Evolutionary conservation across 2,113 vertebrate species (phyloP).

Genomic region (Cavia porcellus): DNA sequence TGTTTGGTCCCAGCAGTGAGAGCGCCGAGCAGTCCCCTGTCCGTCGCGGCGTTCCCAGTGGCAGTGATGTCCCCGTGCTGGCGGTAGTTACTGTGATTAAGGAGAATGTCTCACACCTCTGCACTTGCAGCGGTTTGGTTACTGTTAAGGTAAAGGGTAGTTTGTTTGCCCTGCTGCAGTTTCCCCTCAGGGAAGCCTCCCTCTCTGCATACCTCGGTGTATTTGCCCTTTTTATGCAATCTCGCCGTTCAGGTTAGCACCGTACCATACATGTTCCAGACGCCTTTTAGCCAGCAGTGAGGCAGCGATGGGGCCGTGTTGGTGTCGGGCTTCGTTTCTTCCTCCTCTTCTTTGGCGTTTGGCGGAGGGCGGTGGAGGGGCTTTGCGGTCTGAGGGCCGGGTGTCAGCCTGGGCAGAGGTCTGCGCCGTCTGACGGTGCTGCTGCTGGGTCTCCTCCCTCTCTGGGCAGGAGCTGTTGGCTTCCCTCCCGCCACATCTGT

Average conservation of each 20-base stretch:
- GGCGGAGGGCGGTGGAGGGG: background rate
- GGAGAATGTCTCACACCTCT: background rate
- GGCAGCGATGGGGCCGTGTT: fast-evolving
- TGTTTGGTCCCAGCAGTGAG: background rate
- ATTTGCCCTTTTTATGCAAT: background rate
- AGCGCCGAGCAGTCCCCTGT: background rate
- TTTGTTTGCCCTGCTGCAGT: background rate
- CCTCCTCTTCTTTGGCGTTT: background rate
- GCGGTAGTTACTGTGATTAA: background rate
- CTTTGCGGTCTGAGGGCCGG: background rate
- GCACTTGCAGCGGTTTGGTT: background rate
- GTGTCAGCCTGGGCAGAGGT: background rate
- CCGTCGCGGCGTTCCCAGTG: background rate
- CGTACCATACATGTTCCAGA: background rate
- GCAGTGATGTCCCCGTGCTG: no score
- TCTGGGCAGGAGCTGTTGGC: fast-evolving
- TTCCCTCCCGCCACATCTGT: background rate
- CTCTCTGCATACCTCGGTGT: background rate
- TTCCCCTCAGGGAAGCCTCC: background rate
- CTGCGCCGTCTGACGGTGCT: fast-evolving
- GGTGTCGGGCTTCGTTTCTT: background rate
- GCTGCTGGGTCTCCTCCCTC: background rate
- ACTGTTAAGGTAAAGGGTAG: background rate
- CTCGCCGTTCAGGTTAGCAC: background rate
- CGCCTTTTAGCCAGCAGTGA: background rate